Percentiles rank a stretch among this genome's conserved stretches.
Evolutionary conservation across 2,797 vertebrate species (phyloP).

Genomic region (Tiaroga cobitis): DNA sequence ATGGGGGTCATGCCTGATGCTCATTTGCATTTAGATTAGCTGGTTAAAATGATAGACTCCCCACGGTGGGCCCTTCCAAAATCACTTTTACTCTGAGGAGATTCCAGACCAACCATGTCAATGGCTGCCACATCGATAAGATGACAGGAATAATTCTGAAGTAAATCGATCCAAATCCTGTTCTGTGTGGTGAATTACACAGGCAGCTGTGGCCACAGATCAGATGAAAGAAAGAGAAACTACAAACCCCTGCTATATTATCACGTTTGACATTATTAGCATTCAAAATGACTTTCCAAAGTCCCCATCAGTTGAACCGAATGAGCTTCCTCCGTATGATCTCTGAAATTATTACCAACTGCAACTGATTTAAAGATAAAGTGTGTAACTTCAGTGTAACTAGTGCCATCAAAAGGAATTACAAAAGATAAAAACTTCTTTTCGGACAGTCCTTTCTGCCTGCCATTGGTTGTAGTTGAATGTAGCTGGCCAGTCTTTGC

Average conservation of each 20-base stretch:
- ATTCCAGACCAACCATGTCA: conserved; percentile 44
- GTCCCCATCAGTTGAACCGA: conserved; percentile 1
- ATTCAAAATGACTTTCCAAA: conserved; percentile 17
- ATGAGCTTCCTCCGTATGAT: not conserved
- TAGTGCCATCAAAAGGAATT: not conserved
- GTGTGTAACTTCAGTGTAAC: not conserved
- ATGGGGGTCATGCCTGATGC: conserved; percentile 47
- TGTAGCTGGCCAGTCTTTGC: not conserved
- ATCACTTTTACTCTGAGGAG: conserved; percentile 44
- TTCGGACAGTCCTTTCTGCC: not conserved
- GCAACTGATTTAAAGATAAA: conserved; percentile 3
- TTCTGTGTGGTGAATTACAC: conserved; percentile 37
- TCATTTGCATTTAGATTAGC: conserved; percentile 65
- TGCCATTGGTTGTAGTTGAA: not conserved
- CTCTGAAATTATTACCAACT: not conserved
- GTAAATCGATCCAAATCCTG: conserved; percentile 56
- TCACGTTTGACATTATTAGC: conserved; percentile 10
- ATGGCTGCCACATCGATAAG: conserved; percentile 42
- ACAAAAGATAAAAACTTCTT: not conserved
- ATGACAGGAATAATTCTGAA: conserved; percentile 40
- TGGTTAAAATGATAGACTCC: conserved; percentile 55
- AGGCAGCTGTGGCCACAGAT: conserved; percentile 36
- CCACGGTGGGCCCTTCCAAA: conserved; percentile 42
- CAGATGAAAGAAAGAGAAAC: conserved; percentile 32
- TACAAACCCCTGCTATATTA: conserved; percentile 1